A percentile compares a stretch with the other conserved stretches of the same genome.
Evolutionary conservation across 2,113 vertebrate genomes (phyloP).

Genomic region (Rhinogobius similis): DNA sequence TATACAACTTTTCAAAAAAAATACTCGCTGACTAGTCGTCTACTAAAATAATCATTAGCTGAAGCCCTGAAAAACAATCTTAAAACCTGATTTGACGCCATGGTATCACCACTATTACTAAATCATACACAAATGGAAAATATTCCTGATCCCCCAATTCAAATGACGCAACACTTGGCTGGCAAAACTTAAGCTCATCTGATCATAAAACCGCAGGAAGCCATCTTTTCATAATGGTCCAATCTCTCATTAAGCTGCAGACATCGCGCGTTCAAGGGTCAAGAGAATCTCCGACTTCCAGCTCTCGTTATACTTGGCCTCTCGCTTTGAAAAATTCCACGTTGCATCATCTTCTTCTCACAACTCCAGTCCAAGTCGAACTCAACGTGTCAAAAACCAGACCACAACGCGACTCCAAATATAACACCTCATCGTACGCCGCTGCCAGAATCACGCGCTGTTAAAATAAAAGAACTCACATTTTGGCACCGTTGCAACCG

Average conservation of each 20-base stretch:
- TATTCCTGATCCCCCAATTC: constrained; percentile 22
- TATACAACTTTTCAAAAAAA: no score
- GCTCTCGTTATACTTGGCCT: constrained; percentile 43
- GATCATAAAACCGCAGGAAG: constrained; percentile 54
- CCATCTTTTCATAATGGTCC: constrained; percentile 59
- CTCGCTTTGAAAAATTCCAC: constrained; percentile 48
- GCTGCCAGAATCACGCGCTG: constrained; percentile 75
- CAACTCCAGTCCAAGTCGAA: constrained; percentile 37
- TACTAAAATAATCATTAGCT: no score
- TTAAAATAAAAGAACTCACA: constrained; percentile 79
- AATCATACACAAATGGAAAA: constrained; percentile 7
- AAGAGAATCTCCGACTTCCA: constrained; percentile 47
- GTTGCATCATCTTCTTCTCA: constrained; percentile 47
- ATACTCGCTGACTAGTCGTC: no score
- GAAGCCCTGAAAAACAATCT: neutral
- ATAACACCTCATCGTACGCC: constrained; percentile 79
- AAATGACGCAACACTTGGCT: constrained; percentile 61
- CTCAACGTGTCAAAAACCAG: constrained; percentile 67
- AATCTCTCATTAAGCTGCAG: constrained; percentile 60
- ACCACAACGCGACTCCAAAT: constrained; percentile 74
- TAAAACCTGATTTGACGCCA: constrained; percentile 1
- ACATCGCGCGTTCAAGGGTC: constrained; percentile 54
- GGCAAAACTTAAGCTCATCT: constrained; percentile 57
- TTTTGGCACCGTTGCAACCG: constrained; percentile 75
- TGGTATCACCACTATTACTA: constrained; percentile 45